phyloP scores from a whole-genome alignment of 2,113 vertebrate species.

The Turnix velox region DNA sequence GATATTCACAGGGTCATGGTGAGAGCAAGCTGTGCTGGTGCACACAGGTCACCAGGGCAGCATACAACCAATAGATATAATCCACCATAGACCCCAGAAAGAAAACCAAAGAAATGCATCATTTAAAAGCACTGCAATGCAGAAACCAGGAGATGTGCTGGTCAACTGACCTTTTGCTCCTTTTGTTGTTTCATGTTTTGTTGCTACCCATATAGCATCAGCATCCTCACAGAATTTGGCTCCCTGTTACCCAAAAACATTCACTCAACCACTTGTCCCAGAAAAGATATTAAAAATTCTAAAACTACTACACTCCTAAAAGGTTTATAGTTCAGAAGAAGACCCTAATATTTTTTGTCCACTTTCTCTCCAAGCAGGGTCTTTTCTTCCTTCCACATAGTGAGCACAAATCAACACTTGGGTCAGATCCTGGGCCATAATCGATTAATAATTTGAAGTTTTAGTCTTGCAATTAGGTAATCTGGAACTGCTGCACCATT shows the following conservation, averaged over 20 bases:
- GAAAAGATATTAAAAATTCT: background rate
- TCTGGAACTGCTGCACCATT: background rate
- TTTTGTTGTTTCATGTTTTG: background rate
- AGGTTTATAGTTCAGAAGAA: background rate
- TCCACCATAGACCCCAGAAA: background rate
- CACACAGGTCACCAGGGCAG: background rate
- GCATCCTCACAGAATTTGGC: background rate
- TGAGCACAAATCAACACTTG: background rate
- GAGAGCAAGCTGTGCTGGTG: background rate
- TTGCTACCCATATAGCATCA: background rate
- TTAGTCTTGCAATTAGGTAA: background rate
- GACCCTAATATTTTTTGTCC: accelerated
- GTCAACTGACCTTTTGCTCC: background rate
- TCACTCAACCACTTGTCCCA: background rate
- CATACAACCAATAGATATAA: background rate
- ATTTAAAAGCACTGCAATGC: background rate
- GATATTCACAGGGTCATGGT: background rate
- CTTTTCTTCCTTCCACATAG: accelerated
- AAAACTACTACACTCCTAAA: background rate
- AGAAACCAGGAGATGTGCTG: background rate
- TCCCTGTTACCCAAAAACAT: background rate
- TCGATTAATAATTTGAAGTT: background rate
- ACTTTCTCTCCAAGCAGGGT: background rate
- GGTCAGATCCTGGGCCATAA: background rate
- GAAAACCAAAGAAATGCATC: background rate